These are phyloP conservation scores for Orthonevra nobilis DNA, from an alignment of 2,888 invertebrate species.

Conservation along the genomic window DNA sequence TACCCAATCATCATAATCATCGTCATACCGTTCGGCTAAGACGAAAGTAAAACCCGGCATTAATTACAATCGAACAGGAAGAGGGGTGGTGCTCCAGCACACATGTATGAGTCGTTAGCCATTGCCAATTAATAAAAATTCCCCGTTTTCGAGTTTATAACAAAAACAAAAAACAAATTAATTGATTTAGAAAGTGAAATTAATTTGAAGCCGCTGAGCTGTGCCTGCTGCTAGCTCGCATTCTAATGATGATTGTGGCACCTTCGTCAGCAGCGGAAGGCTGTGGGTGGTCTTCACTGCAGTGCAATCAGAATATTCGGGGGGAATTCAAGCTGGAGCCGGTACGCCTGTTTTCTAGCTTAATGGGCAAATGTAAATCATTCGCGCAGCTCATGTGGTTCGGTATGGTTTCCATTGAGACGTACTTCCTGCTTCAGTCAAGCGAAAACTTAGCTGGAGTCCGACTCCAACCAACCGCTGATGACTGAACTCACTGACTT, in stretches of 20 bases:
- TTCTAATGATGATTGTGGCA: slow-evolving; percentile 29
- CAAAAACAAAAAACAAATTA: slow-evolving; percentile 35
- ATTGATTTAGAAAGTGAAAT: slow-evolving; percentile 70
- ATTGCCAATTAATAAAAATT: slow-evolving; percentile 53
- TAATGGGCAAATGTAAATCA: slow-evolving; percentile 40
- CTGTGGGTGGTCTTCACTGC: not conserved
- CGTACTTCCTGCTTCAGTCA: slow-evolving; percentile 64
- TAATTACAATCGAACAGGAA: slow-evolving; percentile 57
- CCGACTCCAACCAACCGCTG: not conserved
- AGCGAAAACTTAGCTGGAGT: slow-evolving; percentile 39
- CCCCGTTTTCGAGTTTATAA: slow-evolving; percentile 35
- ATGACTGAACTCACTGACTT: not conserved
- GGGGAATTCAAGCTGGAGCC: not conserved
- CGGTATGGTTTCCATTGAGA: slow-evolving; percentile 58
- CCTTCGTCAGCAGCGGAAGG: slow-evolving; percentile 6
- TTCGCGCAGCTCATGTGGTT: slow-evolving; percentile 1
- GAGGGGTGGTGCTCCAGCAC: not conserved
- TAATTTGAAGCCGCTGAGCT: slow-evolving; percentile 35
- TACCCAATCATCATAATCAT: slow-evolving; percentile 24
- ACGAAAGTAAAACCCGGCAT: slow-evolving; percentile 61
- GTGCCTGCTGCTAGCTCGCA: slow-evolving; percentile 1
- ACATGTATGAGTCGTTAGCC: slow-evolving; percentile 15
- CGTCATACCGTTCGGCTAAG: slow-evolving; percentile 54
- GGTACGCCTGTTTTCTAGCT: not conserved
- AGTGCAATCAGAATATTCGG: slow-evolving; percentile 31